Evolutionary conservation across 2,113 vertebrate species (phyloP).

Genomic region (Lagopus leucura): DNA sequence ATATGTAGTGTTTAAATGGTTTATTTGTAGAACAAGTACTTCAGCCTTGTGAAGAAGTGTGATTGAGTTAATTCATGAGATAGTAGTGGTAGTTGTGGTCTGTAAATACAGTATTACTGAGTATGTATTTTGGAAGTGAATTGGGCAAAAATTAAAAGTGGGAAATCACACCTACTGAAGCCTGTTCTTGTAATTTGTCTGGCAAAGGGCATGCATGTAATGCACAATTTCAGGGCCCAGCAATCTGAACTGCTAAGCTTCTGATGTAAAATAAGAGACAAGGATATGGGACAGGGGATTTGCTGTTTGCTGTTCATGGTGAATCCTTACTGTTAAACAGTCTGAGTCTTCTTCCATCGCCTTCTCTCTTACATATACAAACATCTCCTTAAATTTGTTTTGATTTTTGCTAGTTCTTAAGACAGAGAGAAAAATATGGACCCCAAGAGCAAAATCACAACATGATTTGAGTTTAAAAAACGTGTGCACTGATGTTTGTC

Average conservation of each 20-base stretch:
- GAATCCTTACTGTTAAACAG: background rate
- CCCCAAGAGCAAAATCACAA: background rate
- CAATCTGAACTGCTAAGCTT: background rate
- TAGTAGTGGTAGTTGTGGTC: background rate
- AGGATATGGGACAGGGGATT: background rate
- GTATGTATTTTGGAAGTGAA: background rate
- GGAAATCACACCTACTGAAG: background rate
- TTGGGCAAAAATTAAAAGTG: background rate
- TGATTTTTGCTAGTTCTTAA: background rate
- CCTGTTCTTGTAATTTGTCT: background rate
- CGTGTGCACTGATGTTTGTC: background rate
- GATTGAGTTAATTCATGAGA: background rate
- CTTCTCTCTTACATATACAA: background rate
- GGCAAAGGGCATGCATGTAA: background rate
- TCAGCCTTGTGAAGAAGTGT: background rate
- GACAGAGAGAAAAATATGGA: background rate
- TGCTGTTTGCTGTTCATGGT: background rate
- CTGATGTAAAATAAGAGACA: background rate
- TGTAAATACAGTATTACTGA: background rate
- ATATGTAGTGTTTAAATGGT: background rate
- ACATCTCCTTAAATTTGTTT: fast-evolving
- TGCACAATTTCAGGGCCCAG: background rate
- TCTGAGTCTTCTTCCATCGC: background rate
- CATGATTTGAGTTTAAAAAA: background rate
- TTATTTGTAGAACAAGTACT: background rate